These are phyloP conservation scores for Drosophila peninsularis DNA, from an alignment of 2,888 invertebrate species.

Conservation along the genomic window DNA sequence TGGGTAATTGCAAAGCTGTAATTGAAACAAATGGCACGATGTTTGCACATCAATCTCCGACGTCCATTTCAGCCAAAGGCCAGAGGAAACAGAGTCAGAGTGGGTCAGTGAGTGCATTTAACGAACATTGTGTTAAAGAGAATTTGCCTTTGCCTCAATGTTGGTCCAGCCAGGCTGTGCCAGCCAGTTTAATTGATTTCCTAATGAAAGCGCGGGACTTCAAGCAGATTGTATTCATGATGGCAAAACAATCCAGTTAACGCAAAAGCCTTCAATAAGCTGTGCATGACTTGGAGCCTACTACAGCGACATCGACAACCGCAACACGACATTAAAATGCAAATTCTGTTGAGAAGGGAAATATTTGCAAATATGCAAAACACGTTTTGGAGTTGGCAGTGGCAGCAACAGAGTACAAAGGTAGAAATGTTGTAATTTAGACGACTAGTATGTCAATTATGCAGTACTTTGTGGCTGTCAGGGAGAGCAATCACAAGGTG, in stretches of 20 bases:
- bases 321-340: constrained; percentile 12
- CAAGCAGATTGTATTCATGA: constrained; percentile 24
- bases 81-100: constrained; percentile 11
- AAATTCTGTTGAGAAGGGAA: constrained; percentile 24
- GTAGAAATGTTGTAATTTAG: constrained; percentile 44
- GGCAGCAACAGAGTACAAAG: not conserved
- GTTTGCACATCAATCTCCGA: constrained; percentile 27
- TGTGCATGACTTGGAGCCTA: constrained; percentile 49
- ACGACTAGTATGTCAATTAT: constrained; percentile 61
- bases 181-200: constrained; percentile 63
- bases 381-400: not conserved
- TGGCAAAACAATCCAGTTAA: constrained; percentile 18
- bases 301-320: not conserved
- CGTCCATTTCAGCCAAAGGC: not conserved
- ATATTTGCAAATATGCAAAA: constrained; percentile 34
- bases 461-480: constrained; percentile 39
- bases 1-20: constrained; percentile 24
- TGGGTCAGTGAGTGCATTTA: constrained; percentile 14
- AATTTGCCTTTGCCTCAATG: constrained; percentile 1
- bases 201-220: constrained; percentile 34
- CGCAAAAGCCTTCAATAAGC: constrained; percentile 53
- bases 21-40: constrained; percentile 48
- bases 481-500: constrained; percentile 28
- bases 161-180: constrained; percentile 14
- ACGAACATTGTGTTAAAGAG: constrained; percentile 24